A percentile compares a stretch with the other conserved stretches of the same genome.
These are phyloP conservation scores for Zalophus californianus DNA, from an alignment of 2,797 vertebrate genomes.

Conservation along the genomic window DNA sequence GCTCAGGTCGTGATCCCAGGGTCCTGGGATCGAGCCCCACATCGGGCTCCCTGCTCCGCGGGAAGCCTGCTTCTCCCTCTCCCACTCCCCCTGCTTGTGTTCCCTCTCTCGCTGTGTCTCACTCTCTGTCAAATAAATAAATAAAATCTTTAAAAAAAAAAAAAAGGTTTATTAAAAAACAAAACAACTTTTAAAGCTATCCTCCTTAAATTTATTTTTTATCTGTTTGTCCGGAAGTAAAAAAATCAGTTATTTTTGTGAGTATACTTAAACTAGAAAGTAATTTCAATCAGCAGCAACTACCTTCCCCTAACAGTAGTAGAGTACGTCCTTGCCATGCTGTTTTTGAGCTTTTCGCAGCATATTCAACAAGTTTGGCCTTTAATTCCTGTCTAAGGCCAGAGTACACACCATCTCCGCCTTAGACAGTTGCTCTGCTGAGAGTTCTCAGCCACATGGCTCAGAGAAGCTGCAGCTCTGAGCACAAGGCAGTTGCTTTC, in stretches of 20 bases:
- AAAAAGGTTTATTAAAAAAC: neutral
- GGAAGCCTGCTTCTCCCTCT: too few relatives aligned
- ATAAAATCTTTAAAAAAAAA: too few relatives aligned
- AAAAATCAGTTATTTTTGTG: slow-evolving; percentile 37
- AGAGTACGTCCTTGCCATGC: neutral
- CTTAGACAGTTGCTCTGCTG: neutral
- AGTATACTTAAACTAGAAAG: neutral
- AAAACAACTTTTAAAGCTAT: neutral
- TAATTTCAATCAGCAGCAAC: neutral
- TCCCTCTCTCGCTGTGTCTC: too few relatives aligned
- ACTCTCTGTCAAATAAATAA: too few relatives aligned
- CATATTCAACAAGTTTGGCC: neutral
- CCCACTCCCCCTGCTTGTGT: too few relatives aligned
- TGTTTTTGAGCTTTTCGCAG: neutral
- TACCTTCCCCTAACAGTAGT: neutral
- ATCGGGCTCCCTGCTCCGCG: too few relatives aligned
- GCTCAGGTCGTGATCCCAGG: too few relatives aligned
- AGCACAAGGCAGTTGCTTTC: neutral
- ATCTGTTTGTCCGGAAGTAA: slow-evolving; percentile 2
- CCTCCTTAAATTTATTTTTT: neutral
- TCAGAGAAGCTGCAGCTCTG: neutral
- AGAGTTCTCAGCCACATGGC: neutral
- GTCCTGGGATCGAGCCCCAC: too few relatives aligned
- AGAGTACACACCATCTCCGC: neutral
- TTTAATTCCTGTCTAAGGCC: neutral